Conservation (phyloP, 2,797 vertebrate species). For the Aphelocoma californica region DNA sequence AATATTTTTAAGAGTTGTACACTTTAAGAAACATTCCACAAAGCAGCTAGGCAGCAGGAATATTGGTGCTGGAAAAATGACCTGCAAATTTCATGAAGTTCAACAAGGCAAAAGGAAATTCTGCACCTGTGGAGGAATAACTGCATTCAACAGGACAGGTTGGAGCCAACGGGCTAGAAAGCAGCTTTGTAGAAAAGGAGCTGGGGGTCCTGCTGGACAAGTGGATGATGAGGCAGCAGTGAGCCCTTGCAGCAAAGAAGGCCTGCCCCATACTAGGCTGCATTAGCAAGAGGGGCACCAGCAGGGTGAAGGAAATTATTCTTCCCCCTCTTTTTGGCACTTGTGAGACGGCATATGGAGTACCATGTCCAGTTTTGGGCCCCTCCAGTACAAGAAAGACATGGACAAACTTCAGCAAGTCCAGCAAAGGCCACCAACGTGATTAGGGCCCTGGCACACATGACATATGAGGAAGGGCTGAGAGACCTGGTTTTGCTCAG, state of each 20-base stretch:
- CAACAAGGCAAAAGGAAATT: not conserved
- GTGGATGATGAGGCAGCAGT: not conserved
- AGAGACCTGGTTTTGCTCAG: not conserved
- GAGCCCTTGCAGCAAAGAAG: not conserved
- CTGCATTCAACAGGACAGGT: not conserved
- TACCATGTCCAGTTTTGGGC: not conserved
- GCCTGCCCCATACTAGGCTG: not conserved
- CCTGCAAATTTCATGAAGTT: not conserved
- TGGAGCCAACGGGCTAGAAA: not conserved
- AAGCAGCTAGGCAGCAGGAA: not conserved
- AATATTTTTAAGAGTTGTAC: not conserved
- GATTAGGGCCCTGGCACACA: not conserved
- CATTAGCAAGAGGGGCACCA: not conserved
- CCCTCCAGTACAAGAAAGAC: not conserved
- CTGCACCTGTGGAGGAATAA: not conserved
- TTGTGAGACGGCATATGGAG: not conserved
- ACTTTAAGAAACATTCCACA: not conserved
- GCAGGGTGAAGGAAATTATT: not conserved
- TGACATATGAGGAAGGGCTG: not conserved
- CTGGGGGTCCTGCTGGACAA: not conserved
- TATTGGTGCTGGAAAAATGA: not conserved
- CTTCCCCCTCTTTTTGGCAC: not conserved
- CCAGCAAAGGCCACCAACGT: not conserved
- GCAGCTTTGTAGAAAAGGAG: not conserved
- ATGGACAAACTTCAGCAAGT: not conserved